These are phyloP conservation scores for Acronicta psi DNA, from an alignment of 2,888 invertebrate genomes.

Conservation along the genomic window DNA sequence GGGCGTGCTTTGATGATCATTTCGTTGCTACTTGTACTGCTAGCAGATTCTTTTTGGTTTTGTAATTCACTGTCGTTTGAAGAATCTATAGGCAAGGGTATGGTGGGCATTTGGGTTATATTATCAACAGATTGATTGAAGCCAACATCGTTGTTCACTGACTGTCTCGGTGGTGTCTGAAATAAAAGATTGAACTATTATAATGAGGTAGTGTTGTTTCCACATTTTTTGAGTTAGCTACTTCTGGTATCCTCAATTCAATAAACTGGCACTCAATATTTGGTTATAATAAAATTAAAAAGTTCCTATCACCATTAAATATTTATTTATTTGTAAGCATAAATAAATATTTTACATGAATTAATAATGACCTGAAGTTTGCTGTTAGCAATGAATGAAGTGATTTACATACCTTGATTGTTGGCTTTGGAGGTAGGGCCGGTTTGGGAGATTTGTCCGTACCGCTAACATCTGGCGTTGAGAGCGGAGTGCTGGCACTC, in stretches of 20 bases:
- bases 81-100: constrained; percentile 73
- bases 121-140: constrained; percentile 73
- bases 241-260: no score
- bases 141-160: constrained; percentile 78
- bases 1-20: constrained; percentile 94
- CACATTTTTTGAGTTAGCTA: no score
- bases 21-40: constrained; percentile 76
- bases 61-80: constrained; percentile 74
- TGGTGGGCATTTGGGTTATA: constrained; percentile 71
- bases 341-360: no score
- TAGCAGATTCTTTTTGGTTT: constrained; percentile 83
- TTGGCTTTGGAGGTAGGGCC: constrained; percentile 95
- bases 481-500: constrained; percentile 89
- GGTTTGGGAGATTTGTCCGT: constrained; percentile 91
- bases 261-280: no score
- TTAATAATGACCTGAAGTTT: no score
- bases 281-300: no score
- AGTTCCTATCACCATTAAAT: no score
- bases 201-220: background rate
- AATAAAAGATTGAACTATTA: constrained; percentile 49
- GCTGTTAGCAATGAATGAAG: background rate
- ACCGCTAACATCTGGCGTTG: constrained; percentile 86
- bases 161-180: constrained; percentile 87
- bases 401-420: constrained; percentile 85
- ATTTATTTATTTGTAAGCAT: no score